Evolutionary conservation across 1,140 invertebrate genomes (phyloP), one percentile per base, ranked within the genome.

Genomic region (Oryctes rhinoceros): DNA sequence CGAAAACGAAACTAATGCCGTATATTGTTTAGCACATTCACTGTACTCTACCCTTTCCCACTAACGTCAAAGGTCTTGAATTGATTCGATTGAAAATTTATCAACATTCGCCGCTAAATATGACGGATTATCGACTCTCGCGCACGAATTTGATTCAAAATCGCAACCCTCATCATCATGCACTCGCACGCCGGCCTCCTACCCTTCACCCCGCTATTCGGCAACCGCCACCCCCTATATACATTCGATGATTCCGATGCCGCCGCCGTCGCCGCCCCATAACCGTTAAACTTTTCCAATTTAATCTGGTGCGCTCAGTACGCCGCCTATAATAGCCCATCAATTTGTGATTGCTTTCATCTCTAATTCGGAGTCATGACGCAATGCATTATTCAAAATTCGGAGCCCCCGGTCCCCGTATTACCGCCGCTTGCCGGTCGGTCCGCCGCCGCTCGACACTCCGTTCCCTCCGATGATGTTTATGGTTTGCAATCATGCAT

Each of bases 341-440:
- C 80, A 80, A 77, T 80, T 80, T 80, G 75, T 71, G 80, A 80
- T 80, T 80, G 80, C 80, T 80, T 80, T 75, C 78, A 80, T 80
- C 80, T 80, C 75, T 78, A 76, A 53, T 80, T 78, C 77, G 49
- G 47, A 78, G 53, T 78, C 75, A 78, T 78, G 75, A 78, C 62
- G 59, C 53, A 53, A 80, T 80, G 80, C 59, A 49, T 79, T 79
- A 78, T 80, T 80, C 77, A 78, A 78, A 78, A 78, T 78, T 78
- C 24, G 35, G 75, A 15, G 75, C 20, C 77, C 47, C 39, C 65
- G 18, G 65, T 15, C 59, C 7, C 24, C 20, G 13, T 30, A 20
- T 20, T 30, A 30, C 24, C 24, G 24, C 24, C 24, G 24, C 24
- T 30, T 30, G 24, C 2, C 24, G 24, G 24, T 30, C 24, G 24